Percentiles rank a stretch among this genome's conserved stretches.
These are phyloP conservation scores for Pseudochromis fuscus DNA, from an alignment of 2,797 vertebrate species.

Conservation along the genomic window DNA sequence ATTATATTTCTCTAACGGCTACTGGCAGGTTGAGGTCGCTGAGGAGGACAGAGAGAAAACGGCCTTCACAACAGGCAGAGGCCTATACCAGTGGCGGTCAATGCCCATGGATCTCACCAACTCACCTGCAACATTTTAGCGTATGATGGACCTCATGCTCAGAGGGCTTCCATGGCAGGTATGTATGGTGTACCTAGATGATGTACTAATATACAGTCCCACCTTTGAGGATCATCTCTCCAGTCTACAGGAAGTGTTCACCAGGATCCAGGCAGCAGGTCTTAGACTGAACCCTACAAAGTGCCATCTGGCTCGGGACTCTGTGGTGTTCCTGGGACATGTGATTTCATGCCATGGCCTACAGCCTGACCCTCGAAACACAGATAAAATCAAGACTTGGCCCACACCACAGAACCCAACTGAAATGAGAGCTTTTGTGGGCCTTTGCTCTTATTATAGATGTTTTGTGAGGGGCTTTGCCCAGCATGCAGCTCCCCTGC, in stretches of 20 bases:
- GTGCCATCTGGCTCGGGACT: neutral
- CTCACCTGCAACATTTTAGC: neutral
- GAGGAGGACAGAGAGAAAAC: conserved; percentile 5
- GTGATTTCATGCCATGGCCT: neutral
- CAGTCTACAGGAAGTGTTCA: neutral
- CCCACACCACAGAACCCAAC: neutral
- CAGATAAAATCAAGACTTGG: neutral
- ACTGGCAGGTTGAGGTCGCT: conserved; percentile 25
- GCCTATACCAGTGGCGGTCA: neutral
- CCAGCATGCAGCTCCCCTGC: neutral
- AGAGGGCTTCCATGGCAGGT: conserved; percentile 9
- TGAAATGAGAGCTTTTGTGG: neutral
- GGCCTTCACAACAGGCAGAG: neutral
- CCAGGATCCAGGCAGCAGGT: too few relatives aligned
- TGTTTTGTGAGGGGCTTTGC: neutral
- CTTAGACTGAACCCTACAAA: too few relatives aligned
- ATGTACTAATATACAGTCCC: neutral
- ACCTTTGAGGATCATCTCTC: neutral
- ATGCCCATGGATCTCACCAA: conserved; percentile 6
- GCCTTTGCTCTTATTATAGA: neutral
- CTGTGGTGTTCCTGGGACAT: neutral
- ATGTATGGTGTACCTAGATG: conserved; percentile 9
- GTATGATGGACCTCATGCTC: neutral
- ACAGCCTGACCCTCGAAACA: neutral
- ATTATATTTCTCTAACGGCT: neutral